These are phyloP conservation scores for Coreius guichenoti DNA, from an alignment of 2,797 vertebrate species.

Conservation along the genomic window DNA sequence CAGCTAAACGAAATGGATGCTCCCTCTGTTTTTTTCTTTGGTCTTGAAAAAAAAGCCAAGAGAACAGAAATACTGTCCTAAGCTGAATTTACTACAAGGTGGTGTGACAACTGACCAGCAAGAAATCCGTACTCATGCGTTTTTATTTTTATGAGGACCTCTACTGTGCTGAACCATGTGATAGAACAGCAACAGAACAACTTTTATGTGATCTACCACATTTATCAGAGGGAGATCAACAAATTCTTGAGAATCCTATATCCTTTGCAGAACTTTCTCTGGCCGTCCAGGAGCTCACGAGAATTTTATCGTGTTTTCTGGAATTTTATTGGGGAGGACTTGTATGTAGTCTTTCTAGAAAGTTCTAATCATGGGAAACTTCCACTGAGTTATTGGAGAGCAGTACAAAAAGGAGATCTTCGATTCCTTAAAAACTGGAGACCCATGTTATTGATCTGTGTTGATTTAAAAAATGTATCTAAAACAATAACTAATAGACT, in stretches of 20 bases:
- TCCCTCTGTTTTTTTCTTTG: neutral
- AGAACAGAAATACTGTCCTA: neutral
- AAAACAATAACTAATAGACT: constrained; percentile 1
- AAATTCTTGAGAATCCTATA: neutral
- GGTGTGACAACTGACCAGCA: neutral
- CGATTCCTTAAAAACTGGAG: neutral
- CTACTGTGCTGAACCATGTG: neutral
- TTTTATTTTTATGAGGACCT: too few species aligned
- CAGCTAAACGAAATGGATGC: constrained; percentile 2
- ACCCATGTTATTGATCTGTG: neutral
- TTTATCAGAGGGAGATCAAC: neutral
- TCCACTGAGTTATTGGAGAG: neutral
- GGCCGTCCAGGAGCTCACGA: neutral
- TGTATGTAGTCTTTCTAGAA: neutral
- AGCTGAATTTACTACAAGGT: neutral
- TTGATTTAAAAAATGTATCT: neutral
- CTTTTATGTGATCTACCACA: neutral
- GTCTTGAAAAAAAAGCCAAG: neutral
- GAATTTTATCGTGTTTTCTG: neutral
- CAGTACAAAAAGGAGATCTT: constrained; percentile 7
- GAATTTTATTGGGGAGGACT: neutral
- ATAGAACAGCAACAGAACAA: neutral
- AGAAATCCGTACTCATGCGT: neutral
- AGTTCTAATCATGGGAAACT: neutral
- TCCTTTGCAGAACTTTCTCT: neutral